Percentiles rank a stretch among this genome's conserved stretches.
These are phyloP conservation scores for Labia minor DNA, from an alignment of 2,888 invertebrate genomes.

Conservation along the genomic window DNA sequence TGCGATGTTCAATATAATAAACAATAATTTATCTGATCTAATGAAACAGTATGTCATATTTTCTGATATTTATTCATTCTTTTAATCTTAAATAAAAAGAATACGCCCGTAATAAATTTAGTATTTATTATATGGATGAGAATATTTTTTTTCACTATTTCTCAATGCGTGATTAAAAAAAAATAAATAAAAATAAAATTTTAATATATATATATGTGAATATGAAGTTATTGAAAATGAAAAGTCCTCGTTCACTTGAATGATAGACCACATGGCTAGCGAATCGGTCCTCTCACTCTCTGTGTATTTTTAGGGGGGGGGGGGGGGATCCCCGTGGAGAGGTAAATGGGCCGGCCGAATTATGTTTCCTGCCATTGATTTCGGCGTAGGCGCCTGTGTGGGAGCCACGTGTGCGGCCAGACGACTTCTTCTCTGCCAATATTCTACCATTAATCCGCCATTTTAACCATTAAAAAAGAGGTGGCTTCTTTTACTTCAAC, in stretches of 20 bases:
- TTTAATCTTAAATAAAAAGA: not conserved
- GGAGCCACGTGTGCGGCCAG: constrained; percentile 6
- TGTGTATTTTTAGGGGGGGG: not conserved
- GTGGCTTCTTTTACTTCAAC: no score
- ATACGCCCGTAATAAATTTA: not conserved
- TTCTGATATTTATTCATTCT: not conserved
- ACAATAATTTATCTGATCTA: no score
- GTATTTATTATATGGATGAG: not conserved
- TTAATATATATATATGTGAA: no score
- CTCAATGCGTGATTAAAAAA: not conserved
- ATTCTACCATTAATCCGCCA: not conserved
- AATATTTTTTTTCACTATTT: not conserved
- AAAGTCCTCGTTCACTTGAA: not conserved
- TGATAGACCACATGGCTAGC: not conserved
- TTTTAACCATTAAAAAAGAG: no score
- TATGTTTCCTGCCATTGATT: constrained; percentile 8
- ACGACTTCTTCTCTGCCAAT: not conserved
- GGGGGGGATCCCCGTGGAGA: not conserved
- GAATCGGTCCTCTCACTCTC: not conserved
- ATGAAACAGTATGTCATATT: not conserved
- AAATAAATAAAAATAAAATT: no score
- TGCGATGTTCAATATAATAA: no score
- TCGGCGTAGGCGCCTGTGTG: not conserved
- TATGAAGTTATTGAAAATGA: not conserved
- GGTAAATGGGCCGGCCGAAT: not conserved